phyloP scores from a whole-genome alignment of 2,113 vertebrate genomes.

The Notothenia rossii region DNA sequence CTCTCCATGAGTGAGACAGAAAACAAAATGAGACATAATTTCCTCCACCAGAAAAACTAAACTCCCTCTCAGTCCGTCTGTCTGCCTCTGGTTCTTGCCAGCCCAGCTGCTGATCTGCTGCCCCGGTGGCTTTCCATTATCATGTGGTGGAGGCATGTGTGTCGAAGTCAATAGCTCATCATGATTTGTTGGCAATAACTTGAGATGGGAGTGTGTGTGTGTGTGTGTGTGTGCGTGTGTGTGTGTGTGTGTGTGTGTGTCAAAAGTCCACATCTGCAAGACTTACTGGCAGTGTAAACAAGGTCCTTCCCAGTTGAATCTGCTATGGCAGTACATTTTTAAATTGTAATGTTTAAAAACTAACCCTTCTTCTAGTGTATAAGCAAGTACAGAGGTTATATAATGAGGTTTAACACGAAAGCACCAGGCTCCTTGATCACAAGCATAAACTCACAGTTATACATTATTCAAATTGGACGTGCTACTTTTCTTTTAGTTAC shows the following conservation, averaged over 20 bases:
- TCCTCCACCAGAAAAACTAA: slow-evolving; percentile 31
- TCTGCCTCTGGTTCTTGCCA: slow-evolving; percentile 44
- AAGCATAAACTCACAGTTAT: neutral
- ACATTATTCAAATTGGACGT: slow-evolving; percentile 15
- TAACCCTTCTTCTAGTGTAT: slow-evolving; percentile 32
- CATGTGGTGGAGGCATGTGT: slow-evolving; percentile 46
- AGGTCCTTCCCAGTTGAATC: slow-evolving; percentile 54
- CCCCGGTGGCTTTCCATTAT: slow-evolving; percentile 55
- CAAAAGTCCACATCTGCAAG: slow-evolving; percentile 54
- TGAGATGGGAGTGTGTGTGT: slow-evolving; percentile 34
- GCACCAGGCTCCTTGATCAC: neutral
- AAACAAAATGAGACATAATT: slow-evolving; percentile 41
- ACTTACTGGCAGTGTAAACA: slow-evolving; percentile 40
- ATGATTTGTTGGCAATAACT: slow-evolving; percentile 56
- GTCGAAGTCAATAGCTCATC: slow-evolving; percentile 60
- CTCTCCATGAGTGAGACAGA: slow-evolving; percentile 34
- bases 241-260: slow-evolving; percentile 2
- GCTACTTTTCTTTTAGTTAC: slow-evolving; percentile 29
- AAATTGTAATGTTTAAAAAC: slow-evolving; percentile 40
- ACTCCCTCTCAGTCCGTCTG: slow-evolving; percentile 35
- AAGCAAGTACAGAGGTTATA: slow-evolving; percentile 4
- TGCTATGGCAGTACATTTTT: slow-evolving; percentile 48
- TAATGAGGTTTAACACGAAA: slow-evolving; percentile 27
- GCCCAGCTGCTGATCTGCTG: slow-evolving; percentile 62
- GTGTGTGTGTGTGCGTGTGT: slow-evolving; percentile 1